Evolutionary conservation across 2,888 invertebrate species (phyloP), one percentile per base, ranked within the genome.

Genomic region (Malthinus seriepunctatus): DNA sequence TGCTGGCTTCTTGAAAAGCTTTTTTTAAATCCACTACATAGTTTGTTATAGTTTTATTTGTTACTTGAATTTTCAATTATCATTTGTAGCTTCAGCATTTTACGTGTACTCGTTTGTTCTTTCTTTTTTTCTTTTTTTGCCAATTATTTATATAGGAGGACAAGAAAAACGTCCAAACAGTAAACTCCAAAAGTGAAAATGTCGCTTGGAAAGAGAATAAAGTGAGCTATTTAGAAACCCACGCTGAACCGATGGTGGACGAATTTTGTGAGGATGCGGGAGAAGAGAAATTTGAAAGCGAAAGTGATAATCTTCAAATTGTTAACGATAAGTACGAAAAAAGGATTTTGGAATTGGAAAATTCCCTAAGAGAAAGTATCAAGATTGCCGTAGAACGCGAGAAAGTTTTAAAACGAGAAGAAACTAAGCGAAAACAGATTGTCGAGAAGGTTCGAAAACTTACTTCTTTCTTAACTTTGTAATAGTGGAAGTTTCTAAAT

Each of bases 1-100:
- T 80, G 91, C 93, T 82, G 92, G 92, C 84, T 93, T 93, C 88
- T 88, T 93, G 82, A 93, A 93, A 87, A 93, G 93, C 88, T 92
- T 93, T 86, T 93, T 93, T 88, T 93, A 93, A 91, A 67, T 63
- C 63, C 32, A 9, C 35, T 42, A 8, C 32, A 42, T 46, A 47
- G 32, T 42, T 55, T 47, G 11, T 51, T 42, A 48, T 48, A 39
- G 71, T 71, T 14, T 42, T 72, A 75, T 74, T 67, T 66, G 64
- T 64, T 64, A 60, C 58, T 59, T 62, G 56, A 61, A 67, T 62
- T 67, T 68, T 69, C 67, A 63, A 64, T 63, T 66, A 15, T 9
- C 39, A 59, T 64, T 63, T 63, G 59, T 58, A 45, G 48, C 49
- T 50, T 53, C 57, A 23, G 14, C 31, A 33, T 34, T 23, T 34